Conservation (phyloP, 2,888 invertebrate genomes). For the Gandaritis pyraliata region DNA sequence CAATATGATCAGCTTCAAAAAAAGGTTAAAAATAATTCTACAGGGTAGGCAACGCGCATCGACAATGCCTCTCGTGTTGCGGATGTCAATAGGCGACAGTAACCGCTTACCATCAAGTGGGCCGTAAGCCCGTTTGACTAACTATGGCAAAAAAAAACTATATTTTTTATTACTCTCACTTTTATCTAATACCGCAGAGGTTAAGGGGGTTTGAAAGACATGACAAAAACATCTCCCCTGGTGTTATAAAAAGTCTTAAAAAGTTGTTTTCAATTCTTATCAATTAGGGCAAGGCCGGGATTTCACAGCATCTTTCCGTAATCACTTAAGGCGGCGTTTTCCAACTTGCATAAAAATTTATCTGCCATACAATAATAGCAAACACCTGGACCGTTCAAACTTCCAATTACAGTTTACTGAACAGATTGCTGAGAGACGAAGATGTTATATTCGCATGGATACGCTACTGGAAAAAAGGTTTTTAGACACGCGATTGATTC, state of each 20-base stretch:
- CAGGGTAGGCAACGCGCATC: too few relatives aligned
- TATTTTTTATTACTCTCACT: too few relatives aligned
- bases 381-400: constrained; percentile 41
- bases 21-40: too few relatives aligned
- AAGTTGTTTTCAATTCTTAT: constrained; percentile 11
- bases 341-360: constrained; percentile 42
- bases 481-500: not conserved
- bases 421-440: constrained; percentile 31
- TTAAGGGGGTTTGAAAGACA: not conserved
- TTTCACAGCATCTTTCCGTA: constrained; percentile 21
- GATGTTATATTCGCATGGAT: constrained; percentile 11
- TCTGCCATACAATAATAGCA: constrained; percentile 41
- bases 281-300: constrained; percentile 14
- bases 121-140: too few relatives aligned
- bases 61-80: too few relatives aligned
- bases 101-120: too few relatives aligned
- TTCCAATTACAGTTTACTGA: constrained; percentile 43
- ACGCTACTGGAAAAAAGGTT: not conserved
- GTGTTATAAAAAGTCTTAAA: not conserved
- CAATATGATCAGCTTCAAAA: too few relatives aligned
- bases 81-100: too few relatives aligned
- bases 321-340: constrained; percentile 26
- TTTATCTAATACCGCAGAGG: not conserved
- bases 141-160: too few relatives aligned
- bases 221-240: not conserved